A percentile compares a stretch with the other conserved stretches of the same genome.
phyloP scores from a whole-genome alignment of 2,888 invertebrate genomes.

The Pammene aurita region DNA sequence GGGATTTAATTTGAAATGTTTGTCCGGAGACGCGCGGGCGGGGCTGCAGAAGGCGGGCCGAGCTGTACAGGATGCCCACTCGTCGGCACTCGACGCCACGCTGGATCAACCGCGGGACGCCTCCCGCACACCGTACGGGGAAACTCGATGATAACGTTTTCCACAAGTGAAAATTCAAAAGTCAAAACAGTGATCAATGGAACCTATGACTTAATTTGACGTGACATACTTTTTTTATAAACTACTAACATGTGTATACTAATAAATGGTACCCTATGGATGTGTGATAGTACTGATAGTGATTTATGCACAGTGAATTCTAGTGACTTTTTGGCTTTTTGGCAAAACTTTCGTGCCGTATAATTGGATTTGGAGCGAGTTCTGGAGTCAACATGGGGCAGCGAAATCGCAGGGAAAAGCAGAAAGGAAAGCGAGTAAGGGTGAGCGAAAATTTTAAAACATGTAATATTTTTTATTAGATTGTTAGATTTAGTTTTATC shows the following conservation, averaged over 20 bases:
- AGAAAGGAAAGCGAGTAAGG: slow-evolving; percentile 66
- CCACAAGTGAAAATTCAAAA: slow-evolving; percentile 11
- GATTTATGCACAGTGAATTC: slow-evolving; percentile 32
- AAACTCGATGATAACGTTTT: slow-evolving; percentile 32
- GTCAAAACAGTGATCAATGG: background rate
- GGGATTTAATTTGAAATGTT: slow-evolving; percentile 53
- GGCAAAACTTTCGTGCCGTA: slow-evolving; percentile 22
- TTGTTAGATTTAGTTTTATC: background rate
- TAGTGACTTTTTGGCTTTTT: slow-evolving; percentile 28
- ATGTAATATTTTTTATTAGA: background rate
- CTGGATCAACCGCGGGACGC: slow-evolving; percentile 69
- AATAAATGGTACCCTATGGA: slow-evolving; percentile 30
- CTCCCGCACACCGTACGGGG: slow-evolving; percentile 46
- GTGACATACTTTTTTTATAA: slow-evolving; percentile 9
- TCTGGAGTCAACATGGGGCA: slow-evolving; percentile 56
- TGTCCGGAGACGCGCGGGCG: slow-evolving; percentile 57
- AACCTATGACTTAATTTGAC: background rate
- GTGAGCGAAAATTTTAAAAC: slow-evolving; percentile 57
- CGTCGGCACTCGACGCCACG: slow-evolving; percentile 55
- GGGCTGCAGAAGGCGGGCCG: slow-evolving; percentile 57
- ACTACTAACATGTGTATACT: slow-evolving; percentile 32
- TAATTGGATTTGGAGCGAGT: slow-evolving; percentile 32
- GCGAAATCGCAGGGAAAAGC: slow-evolving; percentile 65
- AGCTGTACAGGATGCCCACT: slow-evolving; percentile 62
- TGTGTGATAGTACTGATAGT: slow-evolving; percentile 41